phyloP scores from a whole-genome alignment of 1,140 invertebrate genomes.

The Drosophila sp. region DNA sequence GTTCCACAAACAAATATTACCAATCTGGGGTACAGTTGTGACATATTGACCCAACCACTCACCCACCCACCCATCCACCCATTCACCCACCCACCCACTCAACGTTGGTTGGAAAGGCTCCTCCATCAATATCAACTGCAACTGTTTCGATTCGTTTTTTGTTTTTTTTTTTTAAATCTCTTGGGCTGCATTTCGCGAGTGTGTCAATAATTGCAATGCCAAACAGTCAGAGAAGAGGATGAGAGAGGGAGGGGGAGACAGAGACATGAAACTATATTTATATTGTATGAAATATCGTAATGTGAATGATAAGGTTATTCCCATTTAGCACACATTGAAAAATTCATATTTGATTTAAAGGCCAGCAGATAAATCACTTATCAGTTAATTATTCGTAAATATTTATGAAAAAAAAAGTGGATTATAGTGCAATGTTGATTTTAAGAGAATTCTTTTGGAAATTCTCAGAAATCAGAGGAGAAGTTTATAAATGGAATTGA shows the following conservation, averaged over 20 bases:
- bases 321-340: not conserved
- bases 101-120: not conserved
- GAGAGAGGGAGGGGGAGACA: slow-evolving; percentile 7
- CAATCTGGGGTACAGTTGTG: slow-evolving; percentile 52
- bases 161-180: slow-evolving; percentile 52
- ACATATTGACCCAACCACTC: slow-evolving; percentile 69
- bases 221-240: slow-evolving; percentile 37
- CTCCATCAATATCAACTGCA: slow-evolving; percentile 26
- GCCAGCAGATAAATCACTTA: slow-evolving; percentile 3
- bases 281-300: slow-evolving; percentile 29
- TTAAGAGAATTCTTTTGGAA: not conserved
- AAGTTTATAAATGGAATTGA: no score
- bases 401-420: not conserved
- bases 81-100: not conserved
- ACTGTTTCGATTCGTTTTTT: slow-evolving; percentile 19
- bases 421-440: not conserved
- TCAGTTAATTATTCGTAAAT: slow-evolving; percentile 8
- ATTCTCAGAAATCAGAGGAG: not conserved
- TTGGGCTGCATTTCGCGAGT: slow-evolving; percentile 59
- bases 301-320: slow-evolving; percentile 5
- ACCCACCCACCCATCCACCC: slow-evolving; percentile 6
- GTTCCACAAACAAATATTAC: slow-evolving; percentile 58
- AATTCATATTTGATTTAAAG: not conserved
- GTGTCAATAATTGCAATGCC: slow-evolving; percentile 72
- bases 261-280: not conserved